Evolutionary conservation across 2,797 vertebrate genomes (phyloP).

Genomic region (Scolopax rusticola): DNA sequence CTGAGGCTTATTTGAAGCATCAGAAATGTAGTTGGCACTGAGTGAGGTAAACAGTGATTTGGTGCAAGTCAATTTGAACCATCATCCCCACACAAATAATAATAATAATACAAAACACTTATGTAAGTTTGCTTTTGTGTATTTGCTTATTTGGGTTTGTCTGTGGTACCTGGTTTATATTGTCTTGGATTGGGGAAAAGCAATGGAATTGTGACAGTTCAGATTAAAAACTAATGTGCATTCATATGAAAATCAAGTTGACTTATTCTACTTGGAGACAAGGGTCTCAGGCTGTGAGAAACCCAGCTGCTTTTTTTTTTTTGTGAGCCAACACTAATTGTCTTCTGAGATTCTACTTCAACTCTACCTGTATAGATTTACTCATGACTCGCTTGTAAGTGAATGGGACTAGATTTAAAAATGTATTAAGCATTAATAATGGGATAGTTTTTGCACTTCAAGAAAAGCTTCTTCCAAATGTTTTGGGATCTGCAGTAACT

Average conservation of each 20-base stretch:
- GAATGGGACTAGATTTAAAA: background rate
- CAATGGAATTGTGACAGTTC: background rate
- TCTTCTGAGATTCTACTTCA: background rate
- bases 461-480: background rate
- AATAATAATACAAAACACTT: background rate
- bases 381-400: background rate
- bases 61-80: background rate
- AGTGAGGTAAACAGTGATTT: background rate
- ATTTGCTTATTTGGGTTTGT: background rate
- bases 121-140: background rate
- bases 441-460: background rate
- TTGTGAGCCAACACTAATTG: background rate
- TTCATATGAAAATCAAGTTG: background rate
- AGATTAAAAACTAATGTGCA: background rate
- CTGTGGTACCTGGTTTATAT: background rate
- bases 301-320: background rate
- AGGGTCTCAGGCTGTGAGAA: background rate
- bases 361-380: background rate
- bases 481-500: background rate
- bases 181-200: background rate
- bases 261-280: background rate
- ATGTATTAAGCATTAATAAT: background rate
- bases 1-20: background rate
- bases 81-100: background rate
- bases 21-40: background rate